phyloP scores from a whole-genome alignment of 2,888 invertebrate species.

The Chromoteleia sp. region DNA sequence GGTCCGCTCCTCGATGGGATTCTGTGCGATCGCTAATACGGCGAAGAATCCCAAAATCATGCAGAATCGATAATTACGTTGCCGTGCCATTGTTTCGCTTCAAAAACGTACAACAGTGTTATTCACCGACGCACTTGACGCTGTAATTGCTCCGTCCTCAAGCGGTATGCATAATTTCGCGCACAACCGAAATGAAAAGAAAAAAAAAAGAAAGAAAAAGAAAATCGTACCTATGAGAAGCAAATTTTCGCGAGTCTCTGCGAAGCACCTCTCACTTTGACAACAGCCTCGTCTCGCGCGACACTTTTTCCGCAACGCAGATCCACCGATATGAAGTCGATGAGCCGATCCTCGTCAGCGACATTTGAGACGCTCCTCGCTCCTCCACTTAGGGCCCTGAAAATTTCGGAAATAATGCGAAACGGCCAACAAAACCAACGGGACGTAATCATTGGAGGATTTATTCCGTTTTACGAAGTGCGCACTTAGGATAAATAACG shows the following conservation, averaged over 20 bases:
- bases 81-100: slow-evolving; percentile 80
- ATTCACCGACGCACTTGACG: slow-evolving; percentile 41
- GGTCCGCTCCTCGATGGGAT: slow-evolving; percentile 84
- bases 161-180: slow-evolving; percentile 22
- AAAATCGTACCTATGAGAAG: neutral
- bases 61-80: slow-evolving; percentile 78
- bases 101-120: slow-evolving; percentile 71
- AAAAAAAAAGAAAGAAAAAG: slow-evolving; percentile 4
- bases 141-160: slow-evolving; percentile 45
- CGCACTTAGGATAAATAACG: slow-evolving; percentile 40
- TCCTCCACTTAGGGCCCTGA: slow-evolving; percentile 30
- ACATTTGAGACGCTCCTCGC: slow-evolving; percentile 42
- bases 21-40: slow-evolving; percentile 76
- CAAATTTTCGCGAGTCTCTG: slow-evolving; percentile 35
- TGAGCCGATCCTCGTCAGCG: slow-evolving; percentile 24
- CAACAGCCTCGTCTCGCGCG: slow-evolving; percentile 46
- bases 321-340: slow-evolving; percentile 32
- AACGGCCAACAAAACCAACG: neutral
- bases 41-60: slow-evolving; percentile 77
- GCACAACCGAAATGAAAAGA: slow-evolving; percentile 2
- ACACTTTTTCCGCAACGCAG: slow-evolving; percentile 46
- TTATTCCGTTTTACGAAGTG: slow-evolving; percentile 1
- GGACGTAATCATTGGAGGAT: neutral
- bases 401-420: slow-evolving; percentile 14
- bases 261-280: slow-evolving; percentile 56